These are phyloP conservation scores for Argentina silus DNA, from an alignment of 2,797 vertebrate genomes.

Conservation along the genomic window DNA sequence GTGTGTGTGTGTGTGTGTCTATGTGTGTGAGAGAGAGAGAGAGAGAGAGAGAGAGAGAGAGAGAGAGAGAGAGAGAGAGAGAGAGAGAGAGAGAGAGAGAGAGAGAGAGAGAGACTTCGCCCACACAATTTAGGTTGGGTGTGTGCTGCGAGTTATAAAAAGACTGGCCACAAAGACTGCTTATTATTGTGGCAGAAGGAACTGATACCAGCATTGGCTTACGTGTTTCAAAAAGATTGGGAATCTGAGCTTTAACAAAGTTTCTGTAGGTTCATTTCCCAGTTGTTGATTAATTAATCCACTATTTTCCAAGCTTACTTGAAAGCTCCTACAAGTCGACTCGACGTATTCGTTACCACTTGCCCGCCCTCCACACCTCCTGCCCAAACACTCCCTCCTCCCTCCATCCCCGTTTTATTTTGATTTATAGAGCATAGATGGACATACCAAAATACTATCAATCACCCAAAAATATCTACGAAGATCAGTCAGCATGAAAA, in stretches of 20 bases:
- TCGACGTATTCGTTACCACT: conserved; percentile 43
- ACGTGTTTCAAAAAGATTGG: conserved; percentile 17
- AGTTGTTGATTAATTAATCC: conserved; percentile 48
- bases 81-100: conserved; percentile 6
- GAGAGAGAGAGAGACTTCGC: conserved; percentile 49
- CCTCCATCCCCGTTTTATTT: conserved; percentile 9
- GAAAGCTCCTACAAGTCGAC: conserved; percentile 51
- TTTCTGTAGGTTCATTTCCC: conserved; percentile 33
- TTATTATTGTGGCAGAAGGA: conserved; percentile 72
- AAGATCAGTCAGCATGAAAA: not conserved
- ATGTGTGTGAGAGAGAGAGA: conserved; percentile 33
- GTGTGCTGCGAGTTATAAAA: conserved; percentile 84
- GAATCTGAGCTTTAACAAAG: conserved; percentile 33
- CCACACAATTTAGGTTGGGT: conserved; percentile 69
- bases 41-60: conserved; percentile 11
- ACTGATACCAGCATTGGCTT: conserved; percentile 56
- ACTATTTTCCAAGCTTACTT: conserved; percentile 23
- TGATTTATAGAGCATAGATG: not conserved
- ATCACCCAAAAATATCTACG: not conserved
- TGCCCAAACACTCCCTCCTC: conserved; percentile 14
- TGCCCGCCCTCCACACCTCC: conserved; percentile 19
- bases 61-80: conserved; percentile 8
- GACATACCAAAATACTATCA: not conserved
- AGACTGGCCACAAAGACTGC: conserved; percentile 73
- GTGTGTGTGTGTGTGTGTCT: conserved; percentile 19